phyloP scores from a whole-genome alignment of 2,888 invertebrate species.

The Allophyes oxyacanthae region DNA sequence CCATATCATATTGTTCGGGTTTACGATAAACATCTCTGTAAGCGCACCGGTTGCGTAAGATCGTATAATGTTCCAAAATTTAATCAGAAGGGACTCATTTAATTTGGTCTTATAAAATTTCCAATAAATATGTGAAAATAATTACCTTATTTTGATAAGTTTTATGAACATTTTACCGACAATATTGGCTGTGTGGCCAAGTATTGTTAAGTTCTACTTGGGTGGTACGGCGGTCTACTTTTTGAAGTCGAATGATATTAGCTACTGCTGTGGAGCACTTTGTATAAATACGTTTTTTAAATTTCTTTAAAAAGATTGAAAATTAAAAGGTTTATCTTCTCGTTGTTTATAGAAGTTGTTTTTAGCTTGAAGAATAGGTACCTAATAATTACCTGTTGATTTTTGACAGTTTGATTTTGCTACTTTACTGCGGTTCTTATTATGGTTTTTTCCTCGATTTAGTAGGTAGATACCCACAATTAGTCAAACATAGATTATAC shows the following conservation, averaged over 20 bases:
- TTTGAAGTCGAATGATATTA: neutral
- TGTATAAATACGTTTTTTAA: neutral
- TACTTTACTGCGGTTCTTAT: too few relatives aligned
- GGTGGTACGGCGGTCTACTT: constrained; percentile 36
- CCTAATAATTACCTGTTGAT: too few relatives aligned
- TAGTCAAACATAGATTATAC: too few relatives aligned
- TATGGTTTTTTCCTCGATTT: too few relatives aligned
- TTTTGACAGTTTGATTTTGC: too few relatives aligned
- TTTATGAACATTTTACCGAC: constrained; percentile 56
- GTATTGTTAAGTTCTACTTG: constrained; percentile 41
- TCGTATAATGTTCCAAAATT: constrained; percentile 52
- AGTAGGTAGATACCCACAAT: too few relatives aligned
- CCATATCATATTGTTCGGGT: constrained; percentile 50
- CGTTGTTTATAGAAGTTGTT: too few relatives aligned
- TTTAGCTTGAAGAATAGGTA: too few relatives aligned
- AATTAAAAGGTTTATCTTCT: too few relatives aligned
- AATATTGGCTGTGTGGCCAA: constrained; percentile 22
- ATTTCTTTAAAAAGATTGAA: too few relatives aligned
- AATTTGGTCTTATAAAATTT: constrained; percentile 52
- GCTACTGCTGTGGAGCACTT: neutral
- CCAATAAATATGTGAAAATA: constrained; percentile 68
- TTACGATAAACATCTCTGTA: constrained; percentile 50
- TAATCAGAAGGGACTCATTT: constrained; percentile 52
- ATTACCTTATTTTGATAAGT: constrained; percentile 59
- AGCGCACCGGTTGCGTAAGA: constrained; percentile 43